Evolutionary conservation across 2,888 invertebrate species (phyloP), one percentile per base, ranked within the genome.

Genomic region (Hermaeophaga mercurialis): DNA sequence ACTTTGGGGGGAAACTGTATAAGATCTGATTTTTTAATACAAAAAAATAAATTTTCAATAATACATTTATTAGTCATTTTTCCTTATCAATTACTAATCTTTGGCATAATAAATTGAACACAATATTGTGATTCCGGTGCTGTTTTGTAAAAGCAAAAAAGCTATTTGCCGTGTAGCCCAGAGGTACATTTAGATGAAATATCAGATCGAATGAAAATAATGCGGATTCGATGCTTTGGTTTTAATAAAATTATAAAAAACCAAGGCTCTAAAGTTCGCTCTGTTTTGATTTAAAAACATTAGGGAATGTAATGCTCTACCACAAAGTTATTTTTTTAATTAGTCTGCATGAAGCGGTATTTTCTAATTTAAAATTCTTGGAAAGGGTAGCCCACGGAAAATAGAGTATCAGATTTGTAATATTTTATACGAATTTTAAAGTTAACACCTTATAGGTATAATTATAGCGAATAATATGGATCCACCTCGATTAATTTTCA

Each of bases 211-310:
- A 14, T 14, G 33, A 14, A 33, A 14, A 33, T 33, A 33, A 33
- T 33, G 2, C 12, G 33, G 14, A 33, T 33, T 12, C 3, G 33
- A 33, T 33, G 14, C 33, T 14, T 14, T 11, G 33, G 6, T 33
- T 33, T 33, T 33, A 33, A 33, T 33, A 33, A 33, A 33, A 33
- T 11, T 33, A 33, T 33, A 11, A 33, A 33, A 14, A 11, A 33
- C 11, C 33, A 33, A 3, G 14, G 11, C 7, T 33, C 14, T 33
- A 33, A 11, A 14, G 33, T 33, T 11, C 6, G 33, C 33, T 33
- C 14, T 33, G 33, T 33, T 33, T 33, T 33, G 8, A 11, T 14
- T 14, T 33, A 11, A 33, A 33, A 33, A 14, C 7, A 33, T 33
- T n/a, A 33, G 14, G 14, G 12, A 33, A 14, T 9, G 9, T 33